Base-by-base conservation (phyloP, 2,797 vertebrate species). In the Hirundo rustica region DNA sequence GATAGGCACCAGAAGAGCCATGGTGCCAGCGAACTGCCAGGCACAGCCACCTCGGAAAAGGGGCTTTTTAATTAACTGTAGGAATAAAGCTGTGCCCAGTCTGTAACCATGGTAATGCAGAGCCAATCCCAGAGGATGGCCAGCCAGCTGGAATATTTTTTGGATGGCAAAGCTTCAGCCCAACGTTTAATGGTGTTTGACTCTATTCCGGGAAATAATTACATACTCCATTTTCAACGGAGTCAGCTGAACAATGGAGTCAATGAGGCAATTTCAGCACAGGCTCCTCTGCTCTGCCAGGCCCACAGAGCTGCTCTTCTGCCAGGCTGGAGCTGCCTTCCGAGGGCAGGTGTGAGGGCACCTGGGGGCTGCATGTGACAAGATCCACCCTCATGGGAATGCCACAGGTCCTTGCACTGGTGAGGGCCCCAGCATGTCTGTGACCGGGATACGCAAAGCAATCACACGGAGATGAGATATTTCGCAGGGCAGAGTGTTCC, bases 181-280 rank as follows among this genome's bases (percentile, higher is more conserved):
- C 94, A 72, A 85, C 53, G 3, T 94, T 97, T 96, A 96, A 96
- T 93, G 96, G 96, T 80, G 95, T 91, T 96, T 92, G 7, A 75
- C 93, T 94, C 94, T 96, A 82, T 96, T 94, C 85, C 85, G 85
- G 92, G 93, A 95, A 96, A 97, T 96, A 97, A 97, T 97, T 96
- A 96, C 96, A 96, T 94, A 97, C 96, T 97, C 96, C 96, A 96
- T 97, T 97, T 97, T 96, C 93, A 92, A 95, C n/a, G 55, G 93
- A 92, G 94, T 92, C 94, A 92, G 95, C 96, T 77, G 91, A 96
- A 96, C 97, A 97, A 97, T 94, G 87, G 94, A 97, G 96, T 93
- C 95, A 97, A 96, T 86, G 95, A 96, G 96, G 96, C 97, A 77
- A 85, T 95, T 91, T 85, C 86, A 74, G 68, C 60, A 75, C 92